Evolutionary conservation across 1,140 invertebrate genomes (phyloP).

Genomic region (Acyrthosiphon pisum): DNA sequence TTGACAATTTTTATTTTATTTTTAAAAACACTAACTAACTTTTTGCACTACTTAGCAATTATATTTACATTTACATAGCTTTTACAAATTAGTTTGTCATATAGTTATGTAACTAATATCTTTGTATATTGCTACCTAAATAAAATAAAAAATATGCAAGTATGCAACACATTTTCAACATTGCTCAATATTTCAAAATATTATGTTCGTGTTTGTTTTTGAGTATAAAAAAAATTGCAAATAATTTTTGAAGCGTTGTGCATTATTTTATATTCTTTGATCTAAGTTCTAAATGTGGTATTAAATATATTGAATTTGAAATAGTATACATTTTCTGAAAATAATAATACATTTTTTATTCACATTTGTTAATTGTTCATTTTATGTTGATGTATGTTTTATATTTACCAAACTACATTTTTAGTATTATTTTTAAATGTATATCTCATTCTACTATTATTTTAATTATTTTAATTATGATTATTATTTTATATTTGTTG

Average conservation of each 20-base stretch:
- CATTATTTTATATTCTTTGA: neutral
- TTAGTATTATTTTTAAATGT: slow-evolving; percentile 36
- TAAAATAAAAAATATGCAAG: neutral
- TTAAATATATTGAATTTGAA: neutral
- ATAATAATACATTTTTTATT: neutral
- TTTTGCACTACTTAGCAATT: neutral
- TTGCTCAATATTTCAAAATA: slow-evolving; percentile 44
- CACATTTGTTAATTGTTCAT: neutral
- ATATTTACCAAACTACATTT: neutral
- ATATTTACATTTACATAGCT: neutral
- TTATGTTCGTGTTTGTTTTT: neutral
- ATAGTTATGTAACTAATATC: neutral
- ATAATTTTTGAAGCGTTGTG: neutral
- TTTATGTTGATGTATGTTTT: slow-evolving; percentile 23
- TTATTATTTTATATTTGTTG: slow-evolving; percentile 22
- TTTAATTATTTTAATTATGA: slow-evolving; percentile 20
- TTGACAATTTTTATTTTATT: neutral
- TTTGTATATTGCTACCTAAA: slow-evolving; percentile 19
- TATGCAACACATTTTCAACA: slow-evolving; percentile 6
- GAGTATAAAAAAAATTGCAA: slow-evolving; percentile 1
- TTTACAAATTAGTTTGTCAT: neutral
- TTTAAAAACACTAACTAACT: neutral
- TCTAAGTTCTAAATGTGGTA: neutral
- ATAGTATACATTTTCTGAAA: neutral
- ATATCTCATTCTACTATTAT: slow-evolving; percentile 18